Base-by-base conservation (phyloP, 2,888 invertebrate genomes). In the Tetragonisca angustula region DNA sequence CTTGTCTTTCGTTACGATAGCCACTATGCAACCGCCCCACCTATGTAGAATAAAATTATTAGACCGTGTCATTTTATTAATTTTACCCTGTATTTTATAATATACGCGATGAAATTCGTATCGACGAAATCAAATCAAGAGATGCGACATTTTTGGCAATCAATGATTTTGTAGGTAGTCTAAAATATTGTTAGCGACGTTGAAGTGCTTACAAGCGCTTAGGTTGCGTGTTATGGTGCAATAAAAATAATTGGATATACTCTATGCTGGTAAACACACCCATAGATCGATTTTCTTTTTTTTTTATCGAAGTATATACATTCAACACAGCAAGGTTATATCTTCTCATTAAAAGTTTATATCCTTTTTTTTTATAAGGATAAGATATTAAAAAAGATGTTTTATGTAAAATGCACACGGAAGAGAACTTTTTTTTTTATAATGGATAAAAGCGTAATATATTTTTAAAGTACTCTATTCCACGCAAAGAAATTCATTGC, bases 1-100 rank as follows among this genome's bases (percentile, higher is more conserved):
- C 84, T 96, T 95, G 70, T 96, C 96, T 79, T 96, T 95, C 0
- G 96, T 95, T 76, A 98, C 96, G 87, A 99, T 95, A 27, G 98
- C 98, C 19, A 99, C 98, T 76, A 97, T 96, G 94, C 99, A 99
- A 9, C 99, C 99, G 59, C 99, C 99, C 99, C 99, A 99, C 13
- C 97, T 97, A 90, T n/a, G 9, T 36, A 56, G 73, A 77, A 83
- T 54, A 50, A 81, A 70, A 77, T 54, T 43, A 64, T 21, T 11
- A 32, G 50, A 19, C 17, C 2, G 32, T 24, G 32, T 74, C n/a
- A 6, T 54, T 43, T 65, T 13, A 24, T 74, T 64, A 36, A 32
- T 69, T 43, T 54, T 21, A 6, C 9, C 9, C 24, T 56, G 6
- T 43, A 59, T 24, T 19, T 11, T 21, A 19, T 24, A 59, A 24